Conservation (phyloP, 2,888 invertebrate genomes). For the Lycia hirtaria region DNA sequence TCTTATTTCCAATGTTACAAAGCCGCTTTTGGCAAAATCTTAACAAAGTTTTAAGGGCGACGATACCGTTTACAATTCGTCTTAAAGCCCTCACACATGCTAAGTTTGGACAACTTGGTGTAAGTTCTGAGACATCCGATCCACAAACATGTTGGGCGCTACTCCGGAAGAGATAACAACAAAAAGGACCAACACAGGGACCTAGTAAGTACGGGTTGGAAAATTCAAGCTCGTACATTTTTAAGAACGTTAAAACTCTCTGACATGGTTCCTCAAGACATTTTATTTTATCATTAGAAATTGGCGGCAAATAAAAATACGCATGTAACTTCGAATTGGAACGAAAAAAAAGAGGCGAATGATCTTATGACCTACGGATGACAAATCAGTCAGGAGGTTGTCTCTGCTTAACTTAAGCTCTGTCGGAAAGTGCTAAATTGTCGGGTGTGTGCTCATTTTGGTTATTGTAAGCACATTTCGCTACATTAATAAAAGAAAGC, state of each 20-base stretch:
- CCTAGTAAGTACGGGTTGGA: not conserved
- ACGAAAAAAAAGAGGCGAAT: too few species aligned
- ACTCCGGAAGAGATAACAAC: constrained; percentile 3
- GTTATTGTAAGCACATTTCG: too few species aligned
- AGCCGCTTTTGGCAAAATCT: not conserved
- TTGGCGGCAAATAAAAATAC: too few species aligned
- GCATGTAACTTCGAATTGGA: too few species aligned
- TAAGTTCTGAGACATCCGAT: constrained; percentile 3
- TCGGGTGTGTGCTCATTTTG: too few species aligned
- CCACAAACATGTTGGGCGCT: constrained; percentile 8
- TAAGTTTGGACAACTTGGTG: constrained; percentile 4
- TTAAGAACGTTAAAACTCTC: not conserved
- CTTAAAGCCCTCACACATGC: not conserved
- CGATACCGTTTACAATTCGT: not conserved
- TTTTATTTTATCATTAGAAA: too few species aligned
- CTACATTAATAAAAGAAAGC: too few species aligned
- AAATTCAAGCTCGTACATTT: not conserved
- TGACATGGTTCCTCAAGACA: too few species aligned
- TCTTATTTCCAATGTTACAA: not conserved
- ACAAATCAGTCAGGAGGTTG: too few species aligned
- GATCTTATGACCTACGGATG: too few species aligned
- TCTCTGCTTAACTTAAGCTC: too few species aligned
- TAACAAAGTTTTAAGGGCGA: not conserved
- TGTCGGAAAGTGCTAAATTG: too few species aligned
- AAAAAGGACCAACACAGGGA: not conserved